Conservation (phyloP, 1,140 invertebrate species). For the Bicyclus anynana region DNA sequence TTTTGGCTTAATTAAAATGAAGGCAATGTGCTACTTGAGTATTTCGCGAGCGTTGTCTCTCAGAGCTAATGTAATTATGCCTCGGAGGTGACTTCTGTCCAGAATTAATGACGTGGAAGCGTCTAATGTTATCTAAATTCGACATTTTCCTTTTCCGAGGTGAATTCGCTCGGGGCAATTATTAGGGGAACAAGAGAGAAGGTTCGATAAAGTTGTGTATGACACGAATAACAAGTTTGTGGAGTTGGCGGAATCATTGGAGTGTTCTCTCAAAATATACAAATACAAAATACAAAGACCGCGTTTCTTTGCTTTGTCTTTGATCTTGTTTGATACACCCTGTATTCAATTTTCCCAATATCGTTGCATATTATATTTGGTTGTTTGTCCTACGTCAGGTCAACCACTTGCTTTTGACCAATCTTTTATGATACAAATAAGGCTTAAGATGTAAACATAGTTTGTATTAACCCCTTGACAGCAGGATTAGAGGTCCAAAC, state of each 20-base stretch:
- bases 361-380: too few relatives aligned
- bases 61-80: background rate
- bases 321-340: background rate
- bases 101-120: constrained; percentile 8
- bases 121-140: constrained; percentile 6
- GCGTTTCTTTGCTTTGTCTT: background rate
- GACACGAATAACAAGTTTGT: constrained; percentile 2
- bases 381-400: too few relatives aligned
- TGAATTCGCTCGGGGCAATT: background rate
- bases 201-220: constrained; percentile 2
- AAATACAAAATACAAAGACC: background rate
- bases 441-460: too few relatives aligned
- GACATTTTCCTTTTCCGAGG: background rate
- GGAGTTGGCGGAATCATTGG: background rate
- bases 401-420: too few relatives aligned
- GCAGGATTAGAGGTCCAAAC: too few relatives aligned
- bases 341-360: too few relatives aligned
- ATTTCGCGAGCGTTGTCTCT: constrained; percentile 1
- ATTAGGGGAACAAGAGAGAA: constrained; percentile 1
- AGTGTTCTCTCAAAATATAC: background rate
- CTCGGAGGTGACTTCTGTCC: constrained; percentile 3
- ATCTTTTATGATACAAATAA: too few relatives aligned
- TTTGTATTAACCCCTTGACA: too few relatives aligned
- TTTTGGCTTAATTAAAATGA: background rate
- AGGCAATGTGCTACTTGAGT: background rate